Conservation (phyloP, 2,797 vertebrate species). For the Xiphorhynchus erythropygius region DNA sequence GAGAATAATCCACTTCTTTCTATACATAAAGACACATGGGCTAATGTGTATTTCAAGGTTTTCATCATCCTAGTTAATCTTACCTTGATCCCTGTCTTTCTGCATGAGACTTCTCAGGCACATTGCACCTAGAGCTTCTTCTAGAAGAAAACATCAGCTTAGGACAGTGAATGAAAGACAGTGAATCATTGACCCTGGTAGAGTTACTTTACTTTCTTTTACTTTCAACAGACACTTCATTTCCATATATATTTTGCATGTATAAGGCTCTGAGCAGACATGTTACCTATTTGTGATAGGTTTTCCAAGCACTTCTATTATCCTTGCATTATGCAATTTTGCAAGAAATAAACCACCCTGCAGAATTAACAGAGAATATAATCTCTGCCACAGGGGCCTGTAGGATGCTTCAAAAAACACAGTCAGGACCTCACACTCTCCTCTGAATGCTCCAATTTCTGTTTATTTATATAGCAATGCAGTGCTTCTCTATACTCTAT, state of each 20-base stretch:
- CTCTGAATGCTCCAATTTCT: background rate
- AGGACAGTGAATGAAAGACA: background rate
- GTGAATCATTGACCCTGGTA: background rate
- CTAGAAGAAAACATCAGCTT: background rate
- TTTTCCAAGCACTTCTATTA: background rate
- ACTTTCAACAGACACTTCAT: background rate
- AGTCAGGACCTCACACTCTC: background rate
- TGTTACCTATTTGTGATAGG: background rate
- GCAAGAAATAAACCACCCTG: background rate
- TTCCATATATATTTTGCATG: background rate
- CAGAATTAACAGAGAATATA: background rate
- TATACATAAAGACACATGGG: background rate
- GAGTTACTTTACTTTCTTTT: background rate
- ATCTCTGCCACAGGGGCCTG: background rate
- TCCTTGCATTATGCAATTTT: background rate
- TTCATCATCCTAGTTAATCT: background rate
- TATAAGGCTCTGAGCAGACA: background rate
- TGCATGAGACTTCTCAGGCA: background rate
- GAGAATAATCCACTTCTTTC: background rate
- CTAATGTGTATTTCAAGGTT: background rate
- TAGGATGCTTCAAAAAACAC: background rate
- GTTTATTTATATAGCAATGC: background rate
- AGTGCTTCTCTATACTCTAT: background rate
- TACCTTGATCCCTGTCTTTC: background rate
- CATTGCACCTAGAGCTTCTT: slow-evolving; percentile 1